Percentiles rank a stretch among this genome's conserved stretches.
These are phyloP conservation scores for Platanista minor DNA, from an alignment of 2,113 vertebrate genomes.

Conservation along the genomic window DNA sequence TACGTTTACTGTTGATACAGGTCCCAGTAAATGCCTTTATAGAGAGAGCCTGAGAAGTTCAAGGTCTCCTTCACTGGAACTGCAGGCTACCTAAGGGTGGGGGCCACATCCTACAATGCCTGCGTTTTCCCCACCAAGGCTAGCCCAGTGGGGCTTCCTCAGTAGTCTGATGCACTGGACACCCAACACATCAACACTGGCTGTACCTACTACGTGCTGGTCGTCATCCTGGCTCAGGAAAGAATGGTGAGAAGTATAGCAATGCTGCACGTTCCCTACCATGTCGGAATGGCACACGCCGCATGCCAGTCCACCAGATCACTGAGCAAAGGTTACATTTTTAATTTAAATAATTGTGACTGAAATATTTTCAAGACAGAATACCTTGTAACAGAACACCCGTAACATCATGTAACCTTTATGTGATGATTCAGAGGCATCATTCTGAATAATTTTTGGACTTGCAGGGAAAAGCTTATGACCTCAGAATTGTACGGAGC, in stretches of 20 bases:
- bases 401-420: background rate
- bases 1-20: background rate
- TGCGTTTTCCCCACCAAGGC: background rate
- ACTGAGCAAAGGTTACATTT: background rate
- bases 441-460: background rate
- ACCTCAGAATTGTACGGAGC: background rate
- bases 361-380: constrained; percentile 3
- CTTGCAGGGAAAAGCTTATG: background rate
- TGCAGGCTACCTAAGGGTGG: background rate
- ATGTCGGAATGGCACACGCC: background rate
- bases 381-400: background rate
- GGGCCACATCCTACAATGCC: background rate
- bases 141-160: background rate
- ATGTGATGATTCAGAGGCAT: background rate
- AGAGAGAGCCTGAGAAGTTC: background rate
- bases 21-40: background rate
- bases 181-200: background rate
- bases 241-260: background rate
- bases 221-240: background rate
- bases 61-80: background rate
- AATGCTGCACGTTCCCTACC: fast-evolving
- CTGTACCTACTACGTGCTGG: background rate
- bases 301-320: background rate
- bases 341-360: background rate
- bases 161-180: background rate